Evolutionary conservation across 2,113 vertebrate genomes (phyloP), one percentile per base, ranked within the genome.

Genomic region (Calidris pygmaea): DNA sequence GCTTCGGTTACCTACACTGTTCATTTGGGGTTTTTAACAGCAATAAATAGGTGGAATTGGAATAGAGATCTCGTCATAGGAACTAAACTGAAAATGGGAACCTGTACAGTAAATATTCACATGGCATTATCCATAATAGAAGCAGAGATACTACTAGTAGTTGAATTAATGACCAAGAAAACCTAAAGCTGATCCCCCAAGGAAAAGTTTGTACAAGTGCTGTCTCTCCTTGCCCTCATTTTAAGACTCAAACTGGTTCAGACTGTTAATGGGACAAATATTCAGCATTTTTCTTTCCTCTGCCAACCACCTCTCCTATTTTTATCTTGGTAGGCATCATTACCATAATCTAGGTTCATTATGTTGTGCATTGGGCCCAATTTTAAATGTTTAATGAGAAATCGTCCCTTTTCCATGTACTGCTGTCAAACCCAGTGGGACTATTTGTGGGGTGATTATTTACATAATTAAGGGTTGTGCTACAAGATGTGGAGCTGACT

Each of bases 371-470:
- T 27, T 71, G 70, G 41, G 35, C 55, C 32, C 60, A 67, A 34
- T 95, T 90, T 80, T 71, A 30, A 92, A 89, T 56, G 10, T 43
- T 79, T 93, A 62, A 63, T 59, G 74, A 90, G 76, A 93, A 92
- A 86, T 73, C 24, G 20, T 95, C 52, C 16, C 26, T 74, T 80
- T 70, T 50, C 41, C n/a, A 23, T 39, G 66, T 30, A 75, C 20
- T 9, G 2, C 26, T 71, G 21, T 74, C 73, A 43, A 91, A 88
- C 35, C 41, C 59, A 74, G 47, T 21, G 34, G 47, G 47, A 93
- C 55, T 90, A 12, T 78, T 59, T 87, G 56, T 78, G 52, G 66
- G 47, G 62, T 68, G 30, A 80, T 81, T 72, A 21, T 92, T 92
- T 77, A 87, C 67, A 78, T 85, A 84, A 92, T 75, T 75, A 92